Percentiles rank a stretch among this genome's conserved stretches.
phyloP scores from a whole-genome alignment of 2,113 vertebrate genomes.

The Takifugu bimaculatus region DNA sequence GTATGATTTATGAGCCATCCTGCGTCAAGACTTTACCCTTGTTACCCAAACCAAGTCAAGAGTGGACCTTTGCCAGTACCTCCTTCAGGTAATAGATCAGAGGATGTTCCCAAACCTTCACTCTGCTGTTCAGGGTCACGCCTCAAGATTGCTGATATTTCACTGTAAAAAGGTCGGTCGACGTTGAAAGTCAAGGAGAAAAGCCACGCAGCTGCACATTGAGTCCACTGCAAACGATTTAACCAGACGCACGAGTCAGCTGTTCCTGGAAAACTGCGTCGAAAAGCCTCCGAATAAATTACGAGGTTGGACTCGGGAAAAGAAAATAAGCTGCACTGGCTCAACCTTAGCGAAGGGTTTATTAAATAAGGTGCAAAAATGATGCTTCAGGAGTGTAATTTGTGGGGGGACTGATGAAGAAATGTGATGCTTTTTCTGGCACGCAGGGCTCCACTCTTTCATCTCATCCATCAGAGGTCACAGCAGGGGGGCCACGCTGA shows the following conservation, averaged over 20 bases:
- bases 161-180: not conserved
- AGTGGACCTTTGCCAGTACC: slow-evolving; percentile 5
- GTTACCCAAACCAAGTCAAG: slow-evolving; percentile 37
- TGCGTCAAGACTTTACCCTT: slow-evolving; percentile 38
- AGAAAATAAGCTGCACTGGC: slow-evolving; percentile 16
- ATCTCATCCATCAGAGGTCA: slow-evolving; percentile 24
- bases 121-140: not conserved
- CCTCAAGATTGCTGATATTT: not conserved
- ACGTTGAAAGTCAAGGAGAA: not conserved
- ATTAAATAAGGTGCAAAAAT: slow-evolving; percentile 34
- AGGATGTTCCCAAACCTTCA: slow-evolving; percentile 1
- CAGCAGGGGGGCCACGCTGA: slow-evolving; percentile 31
- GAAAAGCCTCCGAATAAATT: slow-evolving; percentile 13
- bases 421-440: slow-evolving; percentile 51
- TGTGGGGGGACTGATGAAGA: slow-evolving; percentile 22
- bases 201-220: not conserved
- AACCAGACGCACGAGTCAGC: slow-evolving; percentile 2
- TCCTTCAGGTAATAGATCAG: slow-evolving; percentile 1
- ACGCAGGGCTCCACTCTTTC: slow-evolving; percentile 8
- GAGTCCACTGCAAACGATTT: slow-evolving; percentile 17
- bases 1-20: slow-evolving; percentile 56
- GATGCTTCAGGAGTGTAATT: slow-evolving; percentile 5
- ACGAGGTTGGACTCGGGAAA: slow-evolving; percentile 4
- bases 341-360: slow-evolving; percentile 13
- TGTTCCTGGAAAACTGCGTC: slow-evolving; percentile 17